A percentile compares a stretch with the other conserved stretches of the same genome.
These are phyloP conservation scores for Urocynchramus pylzowi DNA, from an alignment of 2,113 vertebrate species.

Conservation along the genomic window DNA sequence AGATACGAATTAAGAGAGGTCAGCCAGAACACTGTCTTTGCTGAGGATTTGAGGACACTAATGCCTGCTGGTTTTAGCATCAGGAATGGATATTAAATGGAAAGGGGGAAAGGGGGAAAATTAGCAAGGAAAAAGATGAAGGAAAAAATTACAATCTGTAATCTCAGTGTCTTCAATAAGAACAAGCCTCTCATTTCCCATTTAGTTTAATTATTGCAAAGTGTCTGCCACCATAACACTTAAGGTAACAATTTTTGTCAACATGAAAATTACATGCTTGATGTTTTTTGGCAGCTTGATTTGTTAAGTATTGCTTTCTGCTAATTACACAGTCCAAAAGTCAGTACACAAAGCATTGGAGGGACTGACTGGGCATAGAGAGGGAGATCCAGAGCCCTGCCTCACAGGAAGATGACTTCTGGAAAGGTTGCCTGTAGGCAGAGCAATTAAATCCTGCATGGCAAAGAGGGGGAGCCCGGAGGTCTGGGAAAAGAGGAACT, in stretches of 20 bases:
- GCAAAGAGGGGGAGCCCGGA: neutral
- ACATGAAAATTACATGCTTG: neutral
- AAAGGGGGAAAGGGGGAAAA: neutral
- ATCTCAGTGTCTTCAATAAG: neutral
- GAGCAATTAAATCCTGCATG: neutral
- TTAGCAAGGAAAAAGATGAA: neutral
- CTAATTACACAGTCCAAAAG: neutral
- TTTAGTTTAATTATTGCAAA: neutral
- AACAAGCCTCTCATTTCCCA: neutral
- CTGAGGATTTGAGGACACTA: neutral
- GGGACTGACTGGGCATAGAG: neutral
- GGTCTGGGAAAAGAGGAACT: neutral
- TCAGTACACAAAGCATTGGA: neutral
- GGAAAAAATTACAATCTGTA: neutral
- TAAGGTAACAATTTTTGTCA: neutral
- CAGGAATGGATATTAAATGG: too few relatives aligned
- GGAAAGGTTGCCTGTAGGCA: neutral
- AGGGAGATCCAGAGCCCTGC: neutral
- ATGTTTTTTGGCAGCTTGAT: neutral
- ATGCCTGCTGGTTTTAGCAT: neutral
- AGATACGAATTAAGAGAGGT: neutral
- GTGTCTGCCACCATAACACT: rapidly evolving
- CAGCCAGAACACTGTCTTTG: rapidly evolving
- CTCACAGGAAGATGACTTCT: neutral
- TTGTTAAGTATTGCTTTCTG: neutral